These are phyloP conservation scores for Palythoa heliodiscus DNA, from an alignment of 92 coral and sea anemone species.

Conservation along the genomic window DNA sequence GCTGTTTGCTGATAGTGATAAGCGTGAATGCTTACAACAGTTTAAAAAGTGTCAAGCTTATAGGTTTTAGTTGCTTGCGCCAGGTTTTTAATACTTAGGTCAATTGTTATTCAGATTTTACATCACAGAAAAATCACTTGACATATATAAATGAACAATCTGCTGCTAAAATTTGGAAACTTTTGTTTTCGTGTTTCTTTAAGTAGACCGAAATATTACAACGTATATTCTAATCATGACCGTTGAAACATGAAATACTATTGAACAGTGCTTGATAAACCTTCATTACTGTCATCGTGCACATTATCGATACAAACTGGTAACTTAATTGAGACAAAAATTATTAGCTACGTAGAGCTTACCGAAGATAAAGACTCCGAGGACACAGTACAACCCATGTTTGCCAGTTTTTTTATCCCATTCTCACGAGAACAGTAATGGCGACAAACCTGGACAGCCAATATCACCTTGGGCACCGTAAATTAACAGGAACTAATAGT, in stretches of 20 bases:
- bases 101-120: too few relatives aligned
- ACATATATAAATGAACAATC: too few relatives aligned
- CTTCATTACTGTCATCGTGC: too few relatives aligned
- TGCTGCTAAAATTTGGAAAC: background rate
- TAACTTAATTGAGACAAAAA: background rate
- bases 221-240: background rate
- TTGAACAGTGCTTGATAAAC: background rate
- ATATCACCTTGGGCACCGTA: background rate
- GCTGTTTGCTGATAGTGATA: background rate
- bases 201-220: background rate
- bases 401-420: conserved; percentile 12
- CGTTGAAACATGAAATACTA: background rate
- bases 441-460: background rate
- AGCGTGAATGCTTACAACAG: too few relatives aligned
- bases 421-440: background rate
- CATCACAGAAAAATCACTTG: too few relatives aligned
- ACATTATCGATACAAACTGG: too few relatives aligned
- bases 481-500: background rate
- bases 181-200: background rate
- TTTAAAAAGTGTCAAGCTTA: background rate
- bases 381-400: conserved; percentile 15
- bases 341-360: background rate
- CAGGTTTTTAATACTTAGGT: background rate
- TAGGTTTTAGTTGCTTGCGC: background rate
- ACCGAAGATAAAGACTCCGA: conserved; percentile 5